A percentile compares a stretch with the other conserved stretches of the same genome.
phyloP scores from a whole-genome alignment of 37 sponge, comb jelly and placozoan genomes.

The Oscarella lobularis region DNA sequence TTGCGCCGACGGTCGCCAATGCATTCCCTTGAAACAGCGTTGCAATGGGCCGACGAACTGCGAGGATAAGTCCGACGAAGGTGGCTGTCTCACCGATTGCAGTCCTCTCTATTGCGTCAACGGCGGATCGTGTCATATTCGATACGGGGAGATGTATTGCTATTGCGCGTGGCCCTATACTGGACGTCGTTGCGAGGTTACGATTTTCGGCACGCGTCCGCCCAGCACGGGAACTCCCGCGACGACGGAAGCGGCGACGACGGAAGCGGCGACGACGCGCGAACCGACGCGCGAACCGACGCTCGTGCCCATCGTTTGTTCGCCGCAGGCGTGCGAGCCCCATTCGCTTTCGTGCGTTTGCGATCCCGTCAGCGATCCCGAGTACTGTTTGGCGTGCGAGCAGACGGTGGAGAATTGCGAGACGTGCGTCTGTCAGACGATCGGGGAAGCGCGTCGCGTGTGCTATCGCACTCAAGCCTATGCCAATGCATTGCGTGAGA shows the following conservation, averaged over 20 bases:
- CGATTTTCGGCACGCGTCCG: neutral
- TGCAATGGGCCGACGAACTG: constrained; percentile 19
- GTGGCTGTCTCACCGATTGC: constrained; percentile 3
- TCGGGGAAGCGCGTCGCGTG: no score
- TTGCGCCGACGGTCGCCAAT: neutral
- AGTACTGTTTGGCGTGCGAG: neutral
- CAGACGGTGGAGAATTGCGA: constrained; percentile 1
- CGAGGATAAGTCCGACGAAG: constrained; percentile 18
- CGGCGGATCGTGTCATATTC: neutral
- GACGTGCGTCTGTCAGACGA: neutral
- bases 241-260: neutral
- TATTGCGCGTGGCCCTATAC: neutral
- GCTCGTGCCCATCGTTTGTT: neutral
- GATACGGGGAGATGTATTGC: neutral
- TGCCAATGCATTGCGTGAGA: neutral
- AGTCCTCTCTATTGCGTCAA: neutral
- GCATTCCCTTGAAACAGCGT: constrained; percentile 20
- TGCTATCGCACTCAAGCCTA: neutral
- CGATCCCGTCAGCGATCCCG: neutral
- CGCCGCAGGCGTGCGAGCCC: neutral
- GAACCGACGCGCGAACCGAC: neutral
- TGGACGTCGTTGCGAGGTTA: neutral
- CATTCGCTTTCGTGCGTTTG: no score
- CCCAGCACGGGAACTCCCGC: no score
- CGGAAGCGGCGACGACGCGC: neutral